Evolutionary conservation across 2,888 invertebrate genomes (phyloP).

Genomic region (Oligia fasciuncula): DNA sequence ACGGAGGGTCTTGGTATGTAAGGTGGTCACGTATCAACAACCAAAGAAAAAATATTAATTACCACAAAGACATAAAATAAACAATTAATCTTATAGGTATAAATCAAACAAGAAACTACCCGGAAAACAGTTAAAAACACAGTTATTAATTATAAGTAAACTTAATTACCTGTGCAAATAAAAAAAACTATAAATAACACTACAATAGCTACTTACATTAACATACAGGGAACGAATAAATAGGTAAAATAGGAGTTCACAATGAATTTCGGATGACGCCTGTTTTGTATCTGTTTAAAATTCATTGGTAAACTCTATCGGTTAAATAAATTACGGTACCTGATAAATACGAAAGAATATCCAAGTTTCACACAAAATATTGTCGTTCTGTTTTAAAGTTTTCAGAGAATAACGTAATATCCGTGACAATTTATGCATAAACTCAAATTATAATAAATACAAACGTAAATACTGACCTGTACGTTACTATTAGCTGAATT

Average conservation of each 20-base stretch:
- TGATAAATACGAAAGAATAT: not conserved
- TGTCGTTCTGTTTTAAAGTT: too few relatives aligned
- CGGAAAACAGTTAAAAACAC: not conserved
- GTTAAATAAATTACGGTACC: conserved; percentile 24
- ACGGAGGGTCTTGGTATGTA: too few relatives aligned
- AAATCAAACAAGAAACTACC: not conserved
- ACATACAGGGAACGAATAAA: not conserved
- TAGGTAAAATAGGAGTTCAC: not conserved
- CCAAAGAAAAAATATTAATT: not conserved
- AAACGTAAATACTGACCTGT: conserved; percentile 66
- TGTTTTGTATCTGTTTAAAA: conserved; percentile 13
- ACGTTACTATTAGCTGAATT: conserved; percentile 26
- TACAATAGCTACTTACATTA: not conserved
- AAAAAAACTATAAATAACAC: not conserved
- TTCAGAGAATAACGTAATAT: conserved; percentile 10
- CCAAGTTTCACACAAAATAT: not conserved
- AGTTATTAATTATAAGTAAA: not conserved
- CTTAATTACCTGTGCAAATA: not conserved
- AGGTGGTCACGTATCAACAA: too few relatives aligned
- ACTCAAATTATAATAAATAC: conserved; percentile 28
- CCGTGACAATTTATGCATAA: conserved; percentile 28
- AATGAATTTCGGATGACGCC: not conserved
- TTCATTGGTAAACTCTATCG: conserved; percentile 36
- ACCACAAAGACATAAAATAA: not conserved
- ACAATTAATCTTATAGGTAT: not conserved